Conservation (phyloP, 2,888 invertebrate species). For the Saturnia japonica region DNA sequence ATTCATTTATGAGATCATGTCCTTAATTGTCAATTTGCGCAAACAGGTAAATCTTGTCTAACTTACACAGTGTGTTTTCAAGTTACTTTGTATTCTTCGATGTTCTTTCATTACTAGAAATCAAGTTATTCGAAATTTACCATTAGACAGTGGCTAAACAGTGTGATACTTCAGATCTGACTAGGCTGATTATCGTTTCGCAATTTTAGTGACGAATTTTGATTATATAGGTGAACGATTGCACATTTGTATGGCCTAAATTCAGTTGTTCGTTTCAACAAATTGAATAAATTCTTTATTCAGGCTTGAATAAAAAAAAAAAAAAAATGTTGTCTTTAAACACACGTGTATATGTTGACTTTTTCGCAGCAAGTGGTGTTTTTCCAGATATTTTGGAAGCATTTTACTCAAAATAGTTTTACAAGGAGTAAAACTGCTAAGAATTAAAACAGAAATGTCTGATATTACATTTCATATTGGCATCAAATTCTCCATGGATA, state of each 20-base stretch:
- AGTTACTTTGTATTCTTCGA: conserved; percentile 24
- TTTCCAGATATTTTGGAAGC: too few relatives aligned
- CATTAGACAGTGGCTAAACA: background rate
- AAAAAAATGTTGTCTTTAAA: too few relatives aligned
- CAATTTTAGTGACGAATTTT: background rate
- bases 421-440: too few relatives aligned
- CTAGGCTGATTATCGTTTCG: background rate
- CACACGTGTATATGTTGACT: too few relatives aligned
- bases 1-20: background rate
- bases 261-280: background rate
- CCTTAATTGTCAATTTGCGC: background rate
- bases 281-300: background rate
- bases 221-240: background rate
- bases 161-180: background rate
- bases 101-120: conserved; percentile 21
- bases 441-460: too few relatives aligned
- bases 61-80: conserved; percentile 24
- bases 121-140: background rate
- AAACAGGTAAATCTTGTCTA: conserved; percentile 22
- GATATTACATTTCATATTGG: too few relatives aligned
- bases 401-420: too few relatives aligned
- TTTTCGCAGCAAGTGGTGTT: too few relatives aligned
- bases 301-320: too few relatives aligned
- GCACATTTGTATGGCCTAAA: background rate
- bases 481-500: too few relatives aligned